Evolutionary conservation across 2,888 invertebrate species (phyloP).

Genomic region (Torymus aiolomorphi): DNA sequence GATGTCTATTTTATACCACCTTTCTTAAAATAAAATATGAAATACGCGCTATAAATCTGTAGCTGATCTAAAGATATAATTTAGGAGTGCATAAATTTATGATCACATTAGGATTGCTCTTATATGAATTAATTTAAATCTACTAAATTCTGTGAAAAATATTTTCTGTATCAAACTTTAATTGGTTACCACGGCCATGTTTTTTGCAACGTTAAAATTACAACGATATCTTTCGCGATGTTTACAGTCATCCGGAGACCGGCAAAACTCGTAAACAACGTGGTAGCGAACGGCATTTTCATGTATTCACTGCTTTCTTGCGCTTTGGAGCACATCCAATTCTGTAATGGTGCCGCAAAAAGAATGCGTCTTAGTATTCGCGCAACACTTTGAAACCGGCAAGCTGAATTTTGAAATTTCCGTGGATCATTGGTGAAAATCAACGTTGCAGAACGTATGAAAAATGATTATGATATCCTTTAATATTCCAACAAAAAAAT

Average conservation of each 20-base stretch:
- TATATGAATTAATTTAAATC: no score
- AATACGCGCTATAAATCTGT: no score
- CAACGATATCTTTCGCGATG: constrained; percentile 34
- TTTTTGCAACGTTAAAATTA: constrained; percentile 9
- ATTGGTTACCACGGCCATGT: no score
- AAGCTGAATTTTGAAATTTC: constrained; percentile 13
- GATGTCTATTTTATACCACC: no score
- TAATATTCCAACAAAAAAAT: no score
- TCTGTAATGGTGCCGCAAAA: constrained; percentile 54
- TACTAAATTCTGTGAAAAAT: no score
- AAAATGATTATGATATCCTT: no score
- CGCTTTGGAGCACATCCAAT: constrained; percentile 53
- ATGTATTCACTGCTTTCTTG: constrained; percentile 45
- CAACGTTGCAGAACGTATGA: not conserved
- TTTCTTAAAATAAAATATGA: no score
- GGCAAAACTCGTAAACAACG: constrained; percentile 57
- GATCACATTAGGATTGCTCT: no score
- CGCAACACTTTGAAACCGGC: constrained; percentile 41
- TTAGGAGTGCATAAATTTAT: no score
- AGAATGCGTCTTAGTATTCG: constrained; percentile 45
- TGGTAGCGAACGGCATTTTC: constrained; percentile 57
- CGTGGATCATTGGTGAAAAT: not conserved
- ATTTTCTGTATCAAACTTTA: no score
- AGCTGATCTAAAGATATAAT: no score
- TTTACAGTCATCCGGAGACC: constrained; percentile 36